phyloP scores from a whole-genome alignment of 2,888 invertebrate genomes.

The Lymantria dispar region DNA sequence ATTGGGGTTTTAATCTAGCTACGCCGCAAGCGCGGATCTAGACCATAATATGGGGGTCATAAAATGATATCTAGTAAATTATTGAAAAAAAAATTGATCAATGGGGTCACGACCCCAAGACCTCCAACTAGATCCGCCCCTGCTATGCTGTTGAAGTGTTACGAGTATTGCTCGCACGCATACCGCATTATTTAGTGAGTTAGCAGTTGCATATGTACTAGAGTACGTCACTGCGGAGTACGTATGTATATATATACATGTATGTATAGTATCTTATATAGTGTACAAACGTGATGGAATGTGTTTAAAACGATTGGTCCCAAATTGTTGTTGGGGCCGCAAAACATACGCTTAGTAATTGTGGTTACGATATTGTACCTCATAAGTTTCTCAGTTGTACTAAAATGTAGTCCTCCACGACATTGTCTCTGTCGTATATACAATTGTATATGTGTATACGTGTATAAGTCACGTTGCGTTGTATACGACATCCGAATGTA shows the following conservation, averaged over 20 bases:
- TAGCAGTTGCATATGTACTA: slow-evolving; percentile 17
- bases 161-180: slow-evolving; percentile 37
- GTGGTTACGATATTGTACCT: slow-evolving; percentile 72
- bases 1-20: slow-evolving; percentile 60
- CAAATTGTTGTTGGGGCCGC: slow-evolving; percentile 65
- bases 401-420: slow-evolving; percentile 23
- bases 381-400: slow-evolving; percentile 68
- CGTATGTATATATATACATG: slow-evolving; percentile 74
- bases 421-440: slow-evolving; percentile 21
- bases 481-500: too few relatives aligned
- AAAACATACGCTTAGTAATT: slow-evolving; percentile 80
- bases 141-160: slow-evolving; percentile 6
- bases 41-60: too few relatives aligned
- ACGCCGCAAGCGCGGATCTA: slow-evolving; percentile 32
- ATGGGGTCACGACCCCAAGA: too few relatives aligned
- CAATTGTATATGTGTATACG: background rate
- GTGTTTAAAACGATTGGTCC: slow-evolving; percentile 69
- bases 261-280: slow-evolving; percentile 79
- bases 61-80: too few relatives aligned
- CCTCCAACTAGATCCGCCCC: too few relatives aligned
- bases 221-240: slow-evolving; percentile 58
- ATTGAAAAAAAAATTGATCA: too few relatives aligned
- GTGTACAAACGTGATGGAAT: slow-evolving; percentile 77
- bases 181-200: slow-evolving; percentile 10
- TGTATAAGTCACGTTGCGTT: too few relatives aligned